Percentiles rank a stretch among this genome's conserved stretches.
Conservation (phyloP, 2,797 vertebrate species). For the Vireo griseus region DNA sequence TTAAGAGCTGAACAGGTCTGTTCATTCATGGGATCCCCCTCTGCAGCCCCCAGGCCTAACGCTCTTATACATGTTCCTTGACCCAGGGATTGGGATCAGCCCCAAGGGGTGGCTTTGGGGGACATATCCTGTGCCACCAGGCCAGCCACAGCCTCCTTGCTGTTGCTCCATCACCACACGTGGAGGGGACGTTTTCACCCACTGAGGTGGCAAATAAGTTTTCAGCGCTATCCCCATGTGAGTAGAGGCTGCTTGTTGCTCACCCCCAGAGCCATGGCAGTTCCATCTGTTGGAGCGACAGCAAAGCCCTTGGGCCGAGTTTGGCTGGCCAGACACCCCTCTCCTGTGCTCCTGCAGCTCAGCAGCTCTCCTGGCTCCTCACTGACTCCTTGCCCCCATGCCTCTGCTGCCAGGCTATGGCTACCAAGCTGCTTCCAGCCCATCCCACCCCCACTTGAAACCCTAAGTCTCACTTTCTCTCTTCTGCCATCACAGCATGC, state of each 20-base stretch:
- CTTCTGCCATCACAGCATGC: rapidly evolving
- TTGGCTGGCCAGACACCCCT: not conserved
- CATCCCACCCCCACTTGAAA: rapidly evolving
- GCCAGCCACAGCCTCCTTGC: not conserved
- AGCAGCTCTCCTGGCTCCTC: not conserved
- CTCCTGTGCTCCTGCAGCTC: not conserved
- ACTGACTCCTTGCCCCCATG: not conserved
- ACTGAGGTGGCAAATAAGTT: not conserved
- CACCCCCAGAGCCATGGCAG: rapidly evolving
- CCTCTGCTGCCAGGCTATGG: not conserved
- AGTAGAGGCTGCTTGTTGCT: not conserved
- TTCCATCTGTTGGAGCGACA: not conserved
- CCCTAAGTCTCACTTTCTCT: not conserved
- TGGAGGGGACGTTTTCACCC: rapidly evolving
- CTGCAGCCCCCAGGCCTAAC: rapidly evolving
- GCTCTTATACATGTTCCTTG: rapidly evolving
- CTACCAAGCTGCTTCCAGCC: not conserved
- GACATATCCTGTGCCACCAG: rapidly evolving
- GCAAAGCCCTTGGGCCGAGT: not conserved
- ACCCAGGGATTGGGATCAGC: not conserved
- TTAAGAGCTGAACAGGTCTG: not conserved
- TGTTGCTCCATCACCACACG: not conserved
- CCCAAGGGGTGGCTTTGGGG: not conserved
- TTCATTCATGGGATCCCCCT: not conserved
- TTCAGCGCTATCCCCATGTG: not conserved